These are phyloP conservation scores for Turnix velox DNA, from an alignment of 2,113 vertebrate species.

Conservation along the genomic window DNA sequence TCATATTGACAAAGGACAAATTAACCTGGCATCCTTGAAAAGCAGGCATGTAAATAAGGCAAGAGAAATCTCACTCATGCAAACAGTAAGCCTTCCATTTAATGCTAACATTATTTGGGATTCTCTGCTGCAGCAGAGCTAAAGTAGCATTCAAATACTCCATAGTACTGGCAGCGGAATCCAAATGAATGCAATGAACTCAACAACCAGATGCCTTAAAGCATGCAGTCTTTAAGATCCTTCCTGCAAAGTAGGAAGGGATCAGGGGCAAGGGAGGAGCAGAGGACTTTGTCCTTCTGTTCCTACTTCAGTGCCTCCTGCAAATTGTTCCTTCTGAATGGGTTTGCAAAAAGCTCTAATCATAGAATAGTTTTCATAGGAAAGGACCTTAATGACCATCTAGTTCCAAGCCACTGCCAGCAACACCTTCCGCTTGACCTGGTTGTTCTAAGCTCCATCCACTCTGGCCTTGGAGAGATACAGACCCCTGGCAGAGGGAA, in stretches of 20 bases:
- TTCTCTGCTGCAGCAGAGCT: background rate
- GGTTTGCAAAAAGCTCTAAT: background rate
- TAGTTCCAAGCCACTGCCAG: background rate
- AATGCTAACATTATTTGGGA: background rate
- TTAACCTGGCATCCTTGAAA: background rate
- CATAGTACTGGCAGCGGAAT: background rate
- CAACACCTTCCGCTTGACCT: background rate
- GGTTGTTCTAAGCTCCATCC: background rate
- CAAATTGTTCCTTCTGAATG: background rate
- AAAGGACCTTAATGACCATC: background rate
- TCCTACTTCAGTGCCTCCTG: background rate
- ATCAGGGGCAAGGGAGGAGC: accelerated
- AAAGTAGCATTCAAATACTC: background rate
- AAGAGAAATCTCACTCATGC: background rate
- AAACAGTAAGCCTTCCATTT: background rate
- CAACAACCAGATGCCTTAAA: background rate
- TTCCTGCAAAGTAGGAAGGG: background rate
- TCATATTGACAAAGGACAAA: background rate
- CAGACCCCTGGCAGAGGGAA: background rate
- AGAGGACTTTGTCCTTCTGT: background rate
- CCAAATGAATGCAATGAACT: background rate
- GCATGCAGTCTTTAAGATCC: background rate
- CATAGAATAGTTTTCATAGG: background rate
- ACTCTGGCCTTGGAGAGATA: background rate
- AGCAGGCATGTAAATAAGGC: background rate